phyloP scores from a whole-genome alignment of 2,113 vertebrate genomes.

The Mobula hypostoma region DNA sequence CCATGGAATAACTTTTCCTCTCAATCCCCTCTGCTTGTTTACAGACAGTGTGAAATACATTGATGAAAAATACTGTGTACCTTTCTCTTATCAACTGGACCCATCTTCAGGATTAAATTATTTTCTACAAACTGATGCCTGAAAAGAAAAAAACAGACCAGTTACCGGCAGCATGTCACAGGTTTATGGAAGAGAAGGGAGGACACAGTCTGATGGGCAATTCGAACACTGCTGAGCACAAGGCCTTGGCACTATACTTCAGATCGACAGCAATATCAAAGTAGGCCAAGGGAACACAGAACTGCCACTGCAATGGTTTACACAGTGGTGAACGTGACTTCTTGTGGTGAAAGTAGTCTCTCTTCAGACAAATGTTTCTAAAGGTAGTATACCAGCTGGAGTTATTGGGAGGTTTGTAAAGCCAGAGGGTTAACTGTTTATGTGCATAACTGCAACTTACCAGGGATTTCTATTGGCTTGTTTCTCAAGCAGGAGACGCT shows the following conservation, averaged over 20 bases:
- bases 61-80: conserved; percentile 52
- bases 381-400: neutral
- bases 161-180: neutral
- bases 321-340: neutral
- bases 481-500: conserved; percentile 85
- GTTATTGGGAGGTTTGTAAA: neutral
- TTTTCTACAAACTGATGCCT: conserved; percentile 99
- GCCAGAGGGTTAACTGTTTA: neutral
- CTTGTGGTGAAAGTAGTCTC: neutral
- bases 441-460: conserved; percentile 55
- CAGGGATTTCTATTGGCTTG: conserved; percentile 89
- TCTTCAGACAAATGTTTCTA: neutral
- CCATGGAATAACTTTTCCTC: neutral
- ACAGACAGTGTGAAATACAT: neutral
- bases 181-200: neutral
- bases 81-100: conserved; percentile 97
- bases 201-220: neutral
- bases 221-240: neutral
- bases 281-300: neutral
- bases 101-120: conserved; percentile 98
- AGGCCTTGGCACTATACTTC: neutral
- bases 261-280: neutral
- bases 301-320: neutral
- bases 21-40: neutral
- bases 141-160: conserved; percentile 44